These are phyloP conservation scores for Shinisaurus crocodilurus DNA, from an alignment of 2,113 vertebrate genomes.

Conservation along the genomic window DNA sequence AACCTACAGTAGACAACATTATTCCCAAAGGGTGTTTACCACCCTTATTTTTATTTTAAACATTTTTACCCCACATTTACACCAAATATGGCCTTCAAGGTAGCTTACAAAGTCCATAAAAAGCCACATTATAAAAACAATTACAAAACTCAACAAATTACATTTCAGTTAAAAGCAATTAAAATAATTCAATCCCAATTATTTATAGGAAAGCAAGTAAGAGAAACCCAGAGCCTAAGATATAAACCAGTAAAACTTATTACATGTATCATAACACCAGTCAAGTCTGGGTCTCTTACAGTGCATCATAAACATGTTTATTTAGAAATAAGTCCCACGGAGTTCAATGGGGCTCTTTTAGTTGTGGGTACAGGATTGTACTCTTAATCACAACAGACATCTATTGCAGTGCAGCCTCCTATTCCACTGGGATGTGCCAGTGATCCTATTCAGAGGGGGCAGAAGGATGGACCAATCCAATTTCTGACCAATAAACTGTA, in stretches of 20 bases:
- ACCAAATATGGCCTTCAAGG: background rate
- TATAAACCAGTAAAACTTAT: background rate
- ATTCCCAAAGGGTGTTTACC: constrained; percentile 43
- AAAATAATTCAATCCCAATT: background rate
- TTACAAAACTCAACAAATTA: background rate
- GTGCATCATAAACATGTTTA: background rate
- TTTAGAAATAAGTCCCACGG: no score
- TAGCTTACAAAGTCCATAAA: background rate
- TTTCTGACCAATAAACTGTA: background rate
- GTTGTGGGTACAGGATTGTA: background rate
- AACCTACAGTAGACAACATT: constrained; percentile 80
- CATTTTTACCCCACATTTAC: background rate
- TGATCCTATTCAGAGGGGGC: background rate
- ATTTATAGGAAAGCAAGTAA: background rate
- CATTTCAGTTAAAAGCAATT: background rate
- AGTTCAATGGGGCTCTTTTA: background rate
- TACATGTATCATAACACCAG: background rate
- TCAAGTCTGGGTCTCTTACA: background rate
- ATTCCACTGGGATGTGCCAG: background rate
- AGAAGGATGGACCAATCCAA: background rate
- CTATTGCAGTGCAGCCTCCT: background rate
- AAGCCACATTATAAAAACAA: background rate
- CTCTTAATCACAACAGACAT: background rate
- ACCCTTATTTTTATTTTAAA: background rate
- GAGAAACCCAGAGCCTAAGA: background rate